Base-by-base conservation (phyloP, 1,140 invertebrate species). In the Zaprionus gabonicus region DNA sequence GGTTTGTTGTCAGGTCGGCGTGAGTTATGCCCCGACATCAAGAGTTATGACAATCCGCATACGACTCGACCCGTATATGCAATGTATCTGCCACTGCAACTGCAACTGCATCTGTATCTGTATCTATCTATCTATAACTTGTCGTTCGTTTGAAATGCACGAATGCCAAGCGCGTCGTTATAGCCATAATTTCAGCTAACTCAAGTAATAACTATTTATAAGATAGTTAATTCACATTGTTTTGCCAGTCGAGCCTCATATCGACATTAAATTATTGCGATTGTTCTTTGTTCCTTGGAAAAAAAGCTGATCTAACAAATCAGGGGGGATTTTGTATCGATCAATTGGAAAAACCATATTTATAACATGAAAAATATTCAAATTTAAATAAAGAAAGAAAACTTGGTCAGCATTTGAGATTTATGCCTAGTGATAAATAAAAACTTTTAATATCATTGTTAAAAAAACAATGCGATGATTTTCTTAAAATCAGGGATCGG, bases 31-130 rank as follows among this genome's bases (percentile, higher is more conserved):
- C 49, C 51, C 76, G 60, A 64, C 81, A 74, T 71, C 76, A 76
- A 90, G 85, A 90, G 78, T 88, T 88, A 88, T 88, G 85, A 88
- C 84, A 87, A 88, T 87, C 82, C 63, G 73, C 65, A 62, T 66
- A 58, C 38, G 27, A 67, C 25, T 44, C 53, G 27, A 44, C 23
- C 23, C 27, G 38, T 67, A 41, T 56, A 67, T 57, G 44, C 34
- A 63, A 27, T 44, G 64, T 56, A 66, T 66, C 64, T 59, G 27
- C 20, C 23, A 51, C 46, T 20, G 46, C 46, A 49, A 49, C 44
- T 10, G 44, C 44, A 49, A 10, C 17, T 49, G 20, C 10, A 51
- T 23, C 20, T 51, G 46, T 56, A 41, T 41, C 4, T 44, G 51
- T 41, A 28, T 55, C 34, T 71, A 63, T 75, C 23, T 53, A 75